These are phyloP conservation scores for Brachyistius frenatus DNA, from an alignment of 2,113 vertebrate genomes.

Conservation along the genomic window DNA sequence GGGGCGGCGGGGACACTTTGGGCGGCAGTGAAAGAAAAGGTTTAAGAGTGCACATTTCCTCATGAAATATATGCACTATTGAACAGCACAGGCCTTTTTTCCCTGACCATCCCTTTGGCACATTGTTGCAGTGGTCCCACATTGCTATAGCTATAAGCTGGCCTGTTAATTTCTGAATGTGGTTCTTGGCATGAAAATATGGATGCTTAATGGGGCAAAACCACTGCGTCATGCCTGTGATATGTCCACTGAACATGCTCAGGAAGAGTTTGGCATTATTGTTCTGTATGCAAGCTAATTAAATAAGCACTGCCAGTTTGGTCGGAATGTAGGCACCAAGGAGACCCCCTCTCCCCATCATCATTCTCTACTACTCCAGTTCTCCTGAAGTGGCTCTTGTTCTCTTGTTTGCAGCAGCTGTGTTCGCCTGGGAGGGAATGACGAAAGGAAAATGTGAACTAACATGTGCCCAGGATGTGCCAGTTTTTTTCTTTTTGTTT, in stretches of 20 bases:
- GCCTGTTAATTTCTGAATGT: conserved; percentile 78
- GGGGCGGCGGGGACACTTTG: background rate
- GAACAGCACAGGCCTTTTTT: conserved; percentile 55
- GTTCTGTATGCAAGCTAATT: conserved; percentile 69
- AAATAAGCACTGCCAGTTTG: conserved; percentile 67
- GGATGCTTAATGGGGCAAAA: conserved; percentile 75
- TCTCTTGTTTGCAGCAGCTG: conserved; percentile 71
- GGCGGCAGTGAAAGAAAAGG: conserved; percentile 44
- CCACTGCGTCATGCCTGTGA: conserved; percentile 79
- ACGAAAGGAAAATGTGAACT: conserved; percentile 78
- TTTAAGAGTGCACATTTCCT: conserved; percentile 65
- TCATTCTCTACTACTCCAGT: conserved; percentile 48
- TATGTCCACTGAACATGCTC: conserved; percentile 76
- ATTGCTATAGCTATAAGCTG: conserved; percentile 54
- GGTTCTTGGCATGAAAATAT: conserved; percentile 67
- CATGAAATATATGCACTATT: conserved; percentile 61
- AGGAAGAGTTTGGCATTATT: conserved; percentile 79
- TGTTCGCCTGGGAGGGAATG: conserved; percentile 60
- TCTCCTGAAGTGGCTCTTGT: conserved; percentile 66
- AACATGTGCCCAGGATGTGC: conserved; percentile 63
- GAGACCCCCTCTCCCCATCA: conserved; percentile 32
- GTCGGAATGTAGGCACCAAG: conserved; percentile 48
- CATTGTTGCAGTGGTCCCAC: conserved; percentile 59
- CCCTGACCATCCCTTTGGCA: conserved; percentile 58
- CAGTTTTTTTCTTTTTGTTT: conserved; percentile 49